These are phyloP conservation scores for Zonitis immaculata DNA, from an alignment of 2,888 invertebrate genomes.

Conservation along the genomic window DNA sequence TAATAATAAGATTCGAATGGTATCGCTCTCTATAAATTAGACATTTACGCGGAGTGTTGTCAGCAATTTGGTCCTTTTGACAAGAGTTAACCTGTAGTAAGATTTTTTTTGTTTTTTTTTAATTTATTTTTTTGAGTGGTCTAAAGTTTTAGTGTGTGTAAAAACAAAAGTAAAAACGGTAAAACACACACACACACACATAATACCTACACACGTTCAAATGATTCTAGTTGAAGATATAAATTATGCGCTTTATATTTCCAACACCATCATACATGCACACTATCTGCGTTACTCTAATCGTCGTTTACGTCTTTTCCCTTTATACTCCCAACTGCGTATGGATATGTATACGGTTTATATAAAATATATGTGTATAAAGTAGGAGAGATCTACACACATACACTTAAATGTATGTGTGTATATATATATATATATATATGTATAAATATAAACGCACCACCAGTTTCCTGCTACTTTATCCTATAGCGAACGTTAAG, in stretches of 20 bases:
- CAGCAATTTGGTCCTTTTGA: no score
- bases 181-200: conserved; percentile 22
- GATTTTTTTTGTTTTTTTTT: no score
- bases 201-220: no score
- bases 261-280: conserved; percentile 28
- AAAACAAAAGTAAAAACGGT: conserved; percentile 23
- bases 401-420: no score
- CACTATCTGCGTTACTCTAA: conserved; percentile 3
- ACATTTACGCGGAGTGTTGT: no score
- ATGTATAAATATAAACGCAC: conserved; percentile 1
- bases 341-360: conserved; percentile 1
- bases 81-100: no score
- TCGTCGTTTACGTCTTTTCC: not conserved
- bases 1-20: no score
- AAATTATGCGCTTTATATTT: conserved; percentile 31
- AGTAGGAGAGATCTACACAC: not conserved
- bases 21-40: no score
- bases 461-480: conserved; percentile 30
- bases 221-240: conserved; percentile 21
- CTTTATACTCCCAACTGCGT: conserved; percentile 12
- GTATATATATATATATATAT: no score
- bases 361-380: not conserved
- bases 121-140: no score
- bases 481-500: conserved; percentile 29
- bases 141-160: no score